Conservation (phyloP, 35 echinoderm and acorn worm species). For the Patiria miniata region DNA sequence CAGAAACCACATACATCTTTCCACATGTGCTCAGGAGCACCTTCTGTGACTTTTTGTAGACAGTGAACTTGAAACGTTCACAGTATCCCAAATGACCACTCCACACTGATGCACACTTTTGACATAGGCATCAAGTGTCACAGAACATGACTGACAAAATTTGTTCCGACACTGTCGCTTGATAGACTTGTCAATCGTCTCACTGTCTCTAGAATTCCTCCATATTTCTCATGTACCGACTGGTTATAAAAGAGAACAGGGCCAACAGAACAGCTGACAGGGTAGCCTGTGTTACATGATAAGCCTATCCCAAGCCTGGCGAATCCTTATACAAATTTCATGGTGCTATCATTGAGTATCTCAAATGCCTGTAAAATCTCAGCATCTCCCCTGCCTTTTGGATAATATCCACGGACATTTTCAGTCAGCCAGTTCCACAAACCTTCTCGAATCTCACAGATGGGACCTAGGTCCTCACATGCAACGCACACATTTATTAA, state of each 20-base stretch:
- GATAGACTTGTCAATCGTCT: neutral
- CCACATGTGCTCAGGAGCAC: slow-evolving; percentile 19
- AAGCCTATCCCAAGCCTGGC: neutral
- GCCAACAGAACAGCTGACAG: neutral
- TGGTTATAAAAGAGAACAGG: neutral
- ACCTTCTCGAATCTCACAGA: neutral
- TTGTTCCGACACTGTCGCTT: neutral
- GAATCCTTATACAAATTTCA: neutral
- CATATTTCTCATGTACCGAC: too few relatives aligned
- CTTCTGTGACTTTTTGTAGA: slow-evolving; percentile 31
- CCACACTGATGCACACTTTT: slow-evolving; percentile 32
- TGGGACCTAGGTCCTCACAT: neutral
- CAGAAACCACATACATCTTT: slow-evolving; percentile 47
- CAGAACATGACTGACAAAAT: neutral
- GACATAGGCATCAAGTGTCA: neutral
- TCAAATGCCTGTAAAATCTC: slow-evolving; percentile 3
- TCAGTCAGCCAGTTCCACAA: neutral
- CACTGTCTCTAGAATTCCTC: neutral
- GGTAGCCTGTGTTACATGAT: neutral
- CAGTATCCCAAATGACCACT: slow-evolving; percentile 45
- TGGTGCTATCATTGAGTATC: neutral
- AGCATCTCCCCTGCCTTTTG: neutral
- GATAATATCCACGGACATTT: neutral
- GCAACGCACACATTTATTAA: neutral
- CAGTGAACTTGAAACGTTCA: slow-evolving; percentile 34